phyloP scores from a whole-genome alignment of 2,113 vertebrate species.

The Ciconia boyciana region DNA sequence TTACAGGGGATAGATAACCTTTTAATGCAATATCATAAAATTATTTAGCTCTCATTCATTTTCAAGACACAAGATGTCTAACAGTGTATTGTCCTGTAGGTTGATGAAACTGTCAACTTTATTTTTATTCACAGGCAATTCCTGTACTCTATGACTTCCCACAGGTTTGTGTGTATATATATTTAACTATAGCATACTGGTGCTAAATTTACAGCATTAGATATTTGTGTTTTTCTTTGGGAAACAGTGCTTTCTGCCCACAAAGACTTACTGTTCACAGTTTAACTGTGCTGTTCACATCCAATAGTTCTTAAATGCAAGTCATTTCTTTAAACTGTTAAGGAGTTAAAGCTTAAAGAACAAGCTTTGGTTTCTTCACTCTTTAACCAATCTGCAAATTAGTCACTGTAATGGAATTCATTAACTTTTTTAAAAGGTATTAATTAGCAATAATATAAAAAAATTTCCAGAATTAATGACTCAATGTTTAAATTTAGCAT shows the following conservation, averaged over 20 bases:
- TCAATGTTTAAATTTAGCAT: background rate
- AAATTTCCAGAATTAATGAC: background rate
- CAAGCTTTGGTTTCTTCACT: constrained; percentile 40
- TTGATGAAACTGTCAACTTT: background rate
- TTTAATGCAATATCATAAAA: background rate
- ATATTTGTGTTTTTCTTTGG: constrained; percentile 12
- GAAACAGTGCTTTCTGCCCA: background rate
- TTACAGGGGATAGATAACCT: background rate
- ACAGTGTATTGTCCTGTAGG: background rate
- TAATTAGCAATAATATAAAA: background rate
- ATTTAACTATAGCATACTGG: background rate
- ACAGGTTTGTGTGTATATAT: background rate
- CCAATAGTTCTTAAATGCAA: background rate
- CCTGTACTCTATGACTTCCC: background rate
- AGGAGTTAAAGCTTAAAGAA: constrained; percentile 15
- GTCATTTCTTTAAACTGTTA: background rate
- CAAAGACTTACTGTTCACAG: background rate
- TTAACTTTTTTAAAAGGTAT: background rate
- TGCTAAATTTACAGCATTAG: constrained; percentile 35
- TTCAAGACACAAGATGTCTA: background rate
- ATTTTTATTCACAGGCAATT: constrained; percentile 34
- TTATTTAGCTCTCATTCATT: background rate
- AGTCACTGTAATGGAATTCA: background rate
- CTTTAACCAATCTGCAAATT: background rate
- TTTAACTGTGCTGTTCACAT: background rate